Base-by-base conservation (phyloP, 2,113 vertebrate species). In the Taxidea taxus region DNA sequence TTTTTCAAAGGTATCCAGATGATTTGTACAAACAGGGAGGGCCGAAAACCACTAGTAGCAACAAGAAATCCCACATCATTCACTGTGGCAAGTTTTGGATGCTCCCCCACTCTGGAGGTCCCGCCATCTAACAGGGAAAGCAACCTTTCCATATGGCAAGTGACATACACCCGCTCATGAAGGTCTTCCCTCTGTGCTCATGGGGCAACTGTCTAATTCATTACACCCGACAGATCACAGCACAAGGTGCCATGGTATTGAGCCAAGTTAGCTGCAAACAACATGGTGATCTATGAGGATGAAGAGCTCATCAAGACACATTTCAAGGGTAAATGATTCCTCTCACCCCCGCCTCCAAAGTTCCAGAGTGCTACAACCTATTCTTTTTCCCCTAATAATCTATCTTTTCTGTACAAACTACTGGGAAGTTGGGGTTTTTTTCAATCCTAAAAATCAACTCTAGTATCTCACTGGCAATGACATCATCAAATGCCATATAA, bases 261-360 rank as follows among this genome's bases (percentile, higher is more conserved):
- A 34, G 64, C 37, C 93, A 97, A 86, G 77, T 51, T 51, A 49
- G 56, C 87, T 23, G 7, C 29, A 95, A 75, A 77, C 10, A 86
- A 77, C 70, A 74, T 4, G 8, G 70, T 7, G 21, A 60, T 66
- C 60, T 85, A 44, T 27, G 51, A 85, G 20, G 8, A 18, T 49
- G 47, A 88, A 90, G 60, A 95, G 15, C 34, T 75, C 64, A 29
- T 51, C 56, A 91, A 75, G 86, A 13, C n/a, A 51, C 39, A 77
- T 62, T 96, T 88, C 83, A 82, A 90, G 60, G 54, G 83, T 54
- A 95, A 97, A 89, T 78, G 15, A 81, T 77, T 89, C 37, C 11
- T 90, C 8, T 82, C 25, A 90, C 14, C 7, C 11, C 68, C 3
- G 18, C 72, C 15, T 42, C 27, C 27, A 10, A 68, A 86, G 37